phyloP scores from a whole-genome alignment of 1,140 invertebrate species.

The Zaprionus capensis region DNA sequence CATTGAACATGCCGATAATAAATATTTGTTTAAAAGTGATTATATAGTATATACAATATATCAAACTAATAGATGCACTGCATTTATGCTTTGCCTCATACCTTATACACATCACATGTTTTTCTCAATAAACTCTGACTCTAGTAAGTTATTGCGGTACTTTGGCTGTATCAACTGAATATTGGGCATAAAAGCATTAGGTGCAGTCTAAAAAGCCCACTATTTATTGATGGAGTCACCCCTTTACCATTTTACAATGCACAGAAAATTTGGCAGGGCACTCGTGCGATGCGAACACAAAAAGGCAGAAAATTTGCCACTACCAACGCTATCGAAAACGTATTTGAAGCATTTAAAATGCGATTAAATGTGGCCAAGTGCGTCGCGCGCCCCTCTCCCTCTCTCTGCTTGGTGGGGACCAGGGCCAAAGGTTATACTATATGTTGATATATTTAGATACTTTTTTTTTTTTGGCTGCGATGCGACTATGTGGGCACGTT shows the following conservation, averaged over 20 bases:
- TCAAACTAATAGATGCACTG: too few species aligned
- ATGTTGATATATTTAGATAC: conserved; percentile 9
- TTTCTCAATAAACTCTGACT: background rate
- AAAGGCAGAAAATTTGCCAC: conserved; percentile 28
- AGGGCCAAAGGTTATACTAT: conserved; percentile 23
- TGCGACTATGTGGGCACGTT: conserved; percentile 44
- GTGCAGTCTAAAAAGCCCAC: conserved; percentile 28
- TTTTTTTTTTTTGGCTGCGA: conserved; percentile 40
- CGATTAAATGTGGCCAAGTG: conserved; percentile 44
- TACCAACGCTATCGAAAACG: conserved; percentile 4
- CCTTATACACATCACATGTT: background rate
- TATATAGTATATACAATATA: too few species aligned
- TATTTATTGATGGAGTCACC: conserved; percentile 21
- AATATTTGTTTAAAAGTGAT: too few species aligned
- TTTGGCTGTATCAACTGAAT: background rate
- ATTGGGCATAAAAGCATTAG: conserved; percentile 30
- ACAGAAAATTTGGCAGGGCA: conserved; percentile 18
- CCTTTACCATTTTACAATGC: conserved; percentile 45
- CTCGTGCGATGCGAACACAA: conserved; percentile 8
- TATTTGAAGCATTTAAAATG: conserved; percentile 57
- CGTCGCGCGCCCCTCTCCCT: background rate
- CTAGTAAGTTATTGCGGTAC: background rate
- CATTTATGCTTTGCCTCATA: too few species aligned
- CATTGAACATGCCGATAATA: too few species aligned
- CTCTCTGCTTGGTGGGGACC: background rate